These are phyloP conservation scores for Conomelus anceps DNA, from an alignment of 2,888 invertebrate species.

Conservation along the genomic window DNA sequence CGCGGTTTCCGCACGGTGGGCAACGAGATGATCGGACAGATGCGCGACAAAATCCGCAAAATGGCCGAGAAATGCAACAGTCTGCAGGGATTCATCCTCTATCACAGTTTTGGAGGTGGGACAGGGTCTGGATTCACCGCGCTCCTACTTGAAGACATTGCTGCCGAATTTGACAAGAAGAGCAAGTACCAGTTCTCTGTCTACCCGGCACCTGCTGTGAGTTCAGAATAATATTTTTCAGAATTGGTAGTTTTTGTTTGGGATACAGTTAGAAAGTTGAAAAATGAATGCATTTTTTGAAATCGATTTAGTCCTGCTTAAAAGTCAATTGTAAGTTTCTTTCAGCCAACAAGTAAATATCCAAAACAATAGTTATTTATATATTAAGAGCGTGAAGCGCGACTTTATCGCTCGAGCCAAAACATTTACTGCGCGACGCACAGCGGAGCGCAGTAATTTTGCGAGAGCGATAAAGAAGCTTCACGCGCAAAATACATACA, in stretches of 20 bases:
- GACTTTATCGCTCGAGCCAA: too few species aligned
- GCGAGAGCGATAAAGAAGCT: too few species aligned
- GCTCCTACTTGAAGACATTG: conserved; percentile 17
- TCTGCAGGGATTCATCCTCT: conserved; percentile 53
- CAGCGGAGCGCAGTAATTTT: too few species aligned
- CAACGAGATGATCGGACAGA: conserved; percentile 63
- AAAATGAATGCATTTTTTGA: too few species aligned
- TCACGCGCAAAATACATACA: too few species aligned
- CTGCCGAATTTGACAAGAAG: conserved; percentile 48
- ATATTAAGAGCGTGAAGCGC: too few species aligned
- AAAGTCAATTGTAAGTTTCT: too few species aligned
- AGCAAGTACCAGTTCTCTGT: conserved; percentile 44
- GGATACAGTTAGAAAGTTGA: too few species aligned
- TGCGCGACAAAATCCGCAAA: conserved; percentile 60
- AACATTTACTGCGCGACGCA: too few species aligned
- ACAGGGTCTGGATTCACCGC: conserved; percentile 71
- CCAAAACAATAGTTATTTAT: too few species aligned
- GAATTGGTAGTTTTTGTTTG: not conserved
- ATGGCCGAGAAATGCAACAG: conserved; percentile 57
- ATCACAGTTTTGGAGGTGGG: conserved; percentile 58
- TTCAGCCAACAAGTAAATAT: too few species aligned
- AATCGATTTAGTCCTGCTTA: too few species aligned
- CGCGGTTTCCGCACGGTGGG: conserved; percentile 73
- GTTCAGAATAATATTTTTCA: not conserved
- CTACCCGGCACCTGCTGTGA: conserved; percentile 42